Conservation (phyloP, 2,797 vertebrate species). For the Cuculus canorus region DNA sequence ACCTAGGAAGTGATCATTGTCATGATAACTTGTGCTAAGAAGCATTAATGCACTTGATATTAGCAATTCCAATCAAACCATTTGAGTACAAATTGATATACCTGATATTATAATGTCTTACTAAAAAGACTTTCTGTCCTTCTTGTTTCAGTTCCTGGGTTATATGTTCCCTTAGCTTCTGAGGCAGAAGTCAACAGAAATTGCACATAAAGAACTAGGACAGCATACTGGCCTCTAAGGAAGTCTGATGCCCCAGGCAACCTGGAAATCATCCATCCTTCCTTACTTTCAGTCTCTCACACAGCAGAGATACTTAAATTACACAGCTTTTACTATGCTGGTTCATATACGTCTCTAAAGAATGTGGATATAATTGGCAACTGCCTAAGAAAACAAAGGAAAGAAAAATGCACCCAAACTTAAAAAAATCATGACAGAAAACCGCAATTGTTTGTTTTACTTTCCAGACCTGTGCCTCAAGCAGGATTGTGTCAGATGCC, state of each 20-base stretch:
- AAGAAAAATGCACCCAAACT: not conserved
- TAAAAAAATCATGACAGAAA: not conserved
- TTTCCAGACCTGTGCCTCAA: not conserved
- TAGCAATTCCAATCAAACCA: not conserved
- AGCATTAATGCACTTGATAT: not conserved
- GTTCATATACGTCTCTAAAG: conserved; percentile 13
- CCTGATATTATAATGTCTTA: not conserved
- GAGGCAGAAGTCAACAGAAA: not conserved
- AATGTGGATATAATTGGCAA: not conserved
- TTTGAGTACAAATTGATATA: not conserved
- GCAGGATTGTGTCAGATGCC: not conserved
- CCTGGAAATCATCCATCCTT: conserved; percentile 36
- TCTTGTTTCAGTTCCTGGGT: not conserved
- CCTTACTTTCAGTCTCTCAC: conserved; percentile 14
- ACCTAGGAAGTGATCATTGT: not conserved
- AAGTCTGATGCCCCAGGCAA: conserved; percentile 25
- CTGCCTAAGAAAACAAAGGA: conserved; percentile 15
- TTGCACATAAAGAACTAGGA: conserved; percentile 32
- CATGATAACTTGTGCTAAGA: not conserved
- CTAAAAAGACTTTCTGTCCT: not conserved
- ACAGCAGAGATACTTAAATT: conserved; percentile 25
- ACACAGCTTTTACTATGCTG: conserved; percentile 1
- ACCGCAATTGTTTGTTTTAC: conserved; percentile 13
- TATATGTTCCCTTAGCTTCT: not conserved
- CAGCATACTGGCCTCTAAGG: not conserved